A percentile compares a stretch with the other conserved stretches of the same genome.
Conservation (phyloP, 1,140 invertebrate species). For the Latrodectus geometricus region DNA sequence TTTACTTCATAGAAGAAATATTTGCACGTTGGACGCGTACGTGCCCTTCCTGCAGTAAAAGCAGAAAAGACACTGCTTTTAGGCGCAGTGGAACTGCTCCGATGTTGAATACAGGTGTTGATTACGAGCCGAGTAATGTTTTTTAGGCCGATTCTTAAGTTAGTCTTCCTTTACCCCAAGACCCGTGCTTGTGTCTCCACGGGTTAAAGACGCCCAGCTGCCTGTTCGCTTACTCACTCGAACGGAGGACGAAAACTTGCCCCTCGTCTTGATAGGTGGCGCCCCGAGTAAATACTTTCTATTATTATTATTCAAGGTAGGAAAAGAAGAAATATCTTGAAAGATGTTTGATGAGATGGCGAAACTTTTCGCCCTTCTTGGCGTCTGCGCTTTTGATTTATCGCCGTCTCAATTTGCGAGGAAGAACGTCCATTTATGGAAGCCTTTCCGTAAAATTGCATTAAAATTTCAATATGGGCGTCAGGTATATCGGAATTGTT, state of each 20-base stretch:
- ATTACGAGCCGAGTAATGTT: not conserved
- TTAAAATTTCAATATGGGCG: too few relatives aligned
- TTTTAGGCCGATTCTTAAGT: not conserved
- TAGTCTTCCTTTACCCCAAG: not conserved
- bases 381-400: too few relatives aligned
- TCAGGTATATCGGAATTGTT: too few relatives aligned
- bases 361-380: not conserved
- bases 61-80: not conserved
- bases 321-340: conserved; percentile 1
- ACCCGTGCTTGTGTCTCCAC: conserved; percentile 4
- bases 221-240: not conserved
- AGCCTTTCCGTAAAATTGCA: too few relatives aligned
- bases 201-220: conserved; percentile 3
- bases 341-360: not conserved
- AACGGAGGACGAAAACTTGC: not conserved
- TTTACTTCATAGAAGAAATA: not conserved
- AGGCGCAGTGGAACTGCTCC: conserved; percentile 7
- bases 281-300: conserved; percentile 57
- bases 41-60: not conserved
- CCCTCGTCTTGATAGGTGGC: conserved; percentile 42
- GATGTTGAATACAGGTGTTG: not conserved
- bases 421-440: too few relatives aligned
- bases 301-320: conserved; percentile 48
- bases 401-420: too few relatives aligned
- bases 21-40: not conserved